Base-by-base conservation (phyloP, 2,113 vertebrate species). In the Furnarius figulus region DNA sequence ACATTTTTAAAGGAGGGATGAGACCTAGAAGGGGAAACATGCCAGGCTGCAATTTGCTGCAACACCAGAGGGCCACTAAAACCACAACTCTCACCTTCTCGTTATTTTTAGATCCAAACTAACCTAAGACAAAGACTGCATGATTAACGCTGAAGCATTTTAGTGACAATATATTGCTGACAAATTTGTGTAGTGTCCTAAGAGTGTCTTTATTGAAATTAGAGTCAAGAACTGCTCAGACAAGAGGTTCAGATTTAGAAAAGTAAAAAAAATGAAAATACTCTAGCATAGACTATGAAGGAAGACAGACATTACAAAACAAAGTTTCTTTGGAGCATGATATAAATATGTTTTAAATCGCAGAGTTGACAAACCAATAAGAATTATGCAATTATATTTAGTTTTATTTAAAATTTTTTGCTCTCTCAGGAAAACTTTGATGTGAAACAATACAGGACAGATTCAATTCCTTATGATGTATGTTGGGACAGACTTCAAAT, bases 191-290 rank as follows among this genome's bases (percentile, higher is more conserved):
- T 66, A 15, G 37, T 67, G 74, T 87, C 85, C 68, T 87, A 63
- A 82, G 59, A 53, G 35, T 68, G 35, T 71, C 14, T 61, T 25
- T 71, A 68, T 87, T 75, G 46, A 91, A 85, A 89, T 94, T 95
- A 96, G 97, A 91, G 42, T 87, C 33, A 30, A 71, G 61, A 66
- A 39, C 46, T 82, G 18, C 86, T 95, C 80, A 50, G 70, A 12
- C 71, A 87, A 80, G 27, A 94, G 23, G 23, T 58, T 86, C 22
- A 67, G 31, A 84, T 62, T 63, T 24, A 68, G 53, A 71, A 72
- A 53, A 59, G n/a, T n/a, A n/a, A 40, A 17, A 40, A 42, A 40
- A 47, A 9, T 61, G 15, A 52, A 77, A 82, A 37, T 67, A 61
- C 5, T 10, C 49, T 25, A 79, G 22, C 25, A 65, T 16, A 49